Conservation (phyloP, 1,140 invertebrate genomes). For the Heliothis virescens region DNA sequence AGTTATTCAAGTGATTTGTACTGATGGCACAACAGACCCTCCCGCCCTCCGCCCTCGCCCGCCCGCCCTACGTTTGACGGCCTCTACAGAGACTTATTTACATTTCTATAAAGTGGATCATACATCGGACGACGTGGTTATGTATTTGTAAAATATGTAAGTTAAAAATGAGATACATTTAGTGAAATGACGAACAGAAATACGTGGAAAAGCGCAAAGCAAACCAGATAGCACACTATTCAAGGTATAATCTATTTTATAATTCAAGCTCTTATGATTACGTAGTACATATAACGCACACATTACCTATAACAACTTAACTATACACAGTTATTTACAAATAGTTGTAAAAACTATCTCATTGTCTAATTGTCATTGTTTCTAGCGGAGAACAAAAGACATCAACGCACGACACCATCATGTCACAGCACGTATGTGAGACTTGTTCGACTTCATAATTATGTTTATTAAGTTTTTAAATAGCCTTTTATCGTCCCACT, state of each 20-base stretch:
- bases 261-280: too few species aligned
- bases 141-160: neutral
- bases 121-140: neutral
- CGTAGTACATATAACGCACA: too few species aligned
- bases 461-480: too few species aligned
- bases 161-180: too few species aligned
- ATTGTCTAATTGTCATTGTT: slow-evolving; percentile 1
- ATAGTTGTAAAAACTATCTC: neutral
- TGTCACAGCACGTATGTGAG: neutral
- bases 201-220: too few species aligned
- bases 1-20: slow-evolving; percentile 42
- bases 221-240: too few species aligned
- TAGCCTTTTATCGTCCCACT: too few species aligned
- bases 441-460: neutral
- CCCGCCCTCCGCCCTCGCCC: neutral
- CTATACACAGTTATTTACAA: too few species aligned
- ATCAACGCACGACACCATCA: slow-evolving; percentile 52
- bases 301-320: too few species aligned
- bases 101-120: slow-evolving; percentile 34
- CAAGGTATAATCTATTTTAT: too few species aligned
- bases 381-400: slow-evolving; percentile 54
- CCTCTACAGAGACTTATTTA: slow-evolving; percentile 18
- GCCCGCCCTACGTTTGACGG: neutral
- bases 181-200: too few species aligned
- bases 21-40: neutral